These are phyloP conservation scores for Lasioglossum malachurum DNA, from an alignment of 2,888 invertebrate genomes.

Conservation along the genomic window DNA sequence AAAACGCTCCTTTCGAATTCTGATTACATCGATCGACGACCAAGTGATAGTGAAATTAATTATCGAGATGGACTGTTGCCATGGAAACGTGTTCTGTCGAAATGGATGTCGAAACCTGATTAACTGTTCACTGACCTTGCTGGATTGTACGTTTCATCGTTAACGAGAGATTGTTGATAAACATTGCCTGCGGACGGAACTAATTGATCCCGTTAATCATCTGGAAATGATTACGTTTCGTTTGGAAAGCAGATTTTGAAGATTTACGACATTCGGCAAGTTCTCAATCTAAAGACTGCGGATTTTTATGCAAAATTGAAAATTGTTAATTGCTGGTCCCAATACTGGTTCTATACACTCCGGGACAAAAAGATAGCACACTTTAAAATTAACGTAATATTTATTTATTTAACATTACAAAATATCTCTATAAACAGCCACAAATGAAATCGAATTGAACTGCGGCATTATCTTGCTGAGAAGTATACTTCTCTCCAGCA, in stretches of 20 bases:
- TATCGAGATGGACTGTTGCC: background rate
- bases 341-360: too few species aligned
- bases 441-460: too few species aligned
- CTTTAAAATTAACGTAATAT: too few species aligned
- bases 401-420: too few species aligned
- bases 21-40: background rate
- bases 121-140: background rate
- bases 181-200: background rate
- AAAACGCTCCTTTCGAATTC: conserved; percentile 1
- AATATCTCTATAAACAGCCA: too few species aligned
- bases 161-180: background rate
- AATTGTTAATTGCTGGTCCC: too few species aligned
- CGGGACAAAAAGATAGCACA: too few species aligned
- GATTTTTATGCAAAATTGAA: too few species aligned
- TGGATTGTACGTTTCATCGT: background rate
- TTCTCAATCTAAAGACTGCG: too few species aligned
- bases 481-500: too few species aligned
- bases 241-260: background rate
- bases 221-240: background rate
- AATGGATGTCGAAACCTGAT: background rate
- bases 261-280: background rate
- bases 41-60: background rate
- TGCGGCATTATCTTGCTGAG: too few species aligned
- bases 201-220: background rate
- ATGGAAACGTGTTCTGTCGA: background rate